Evolutionary conservation across 2,888 invertebrate genomes (phyloP), one percentile per base, ranked within the genome.

Genomic region (Notodonta dromedarius): DNA sequence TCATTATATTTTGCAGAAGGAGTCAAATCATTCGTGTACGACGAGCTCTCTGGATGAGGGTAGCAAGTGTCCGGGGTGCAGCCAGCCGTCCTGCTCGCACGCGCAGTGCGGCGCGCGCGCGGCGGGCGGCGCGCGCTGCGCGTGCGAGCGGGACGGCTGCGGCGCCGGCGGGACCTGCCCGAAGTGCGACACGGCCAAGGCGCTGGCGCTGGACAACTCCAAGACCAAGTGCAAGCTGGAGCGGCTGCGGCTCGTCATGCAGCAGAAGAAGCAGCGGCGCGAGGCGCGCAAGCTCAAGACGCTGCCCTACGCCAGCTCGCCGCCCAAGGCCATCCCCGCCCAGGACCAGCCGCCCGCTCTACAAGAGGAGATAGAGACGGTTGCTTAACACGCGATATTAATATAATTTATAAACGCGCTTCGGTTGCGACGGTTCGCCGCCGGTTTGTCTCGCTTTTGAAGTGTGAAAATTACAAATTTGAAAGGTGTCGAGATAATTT

Each of bases 221-320:
- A 96, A 96, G 76, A 96, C 97, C 8, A 96, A 97, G 78, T 96
- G 97, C 74, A 98, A 98, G 88, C 95, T 98, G 87, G 97, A 98
- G 81, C 97, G 97, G 71, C 93, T 98, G 59, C 96, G 98, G 72
- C 94, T 97, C 72, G 97, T 98, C 62, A 97, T 98, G 97, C 98
- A 98, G 76, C 97, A 98, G 86, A 95, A 97, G 78, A 96, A 98
- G 69, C 96, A 97, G 70, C 94, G 97, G 65, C 95, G 98, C 59
- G 96, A 97, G 78, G 97, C 96, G 53, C 94, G 97, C 61, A 96
- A 96, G 84, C 89, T 96, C 65, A 96, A 96, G 82, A 94, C 95
- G 4, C 87, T 95, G 57, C 97, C 97, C 9, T 97, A 97, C 69
- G 73, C 85, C 14, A 82, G 67, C 50, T 68, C 85, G 40, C 84